These are phyloP conservation scores for Prunella fulvescens DNA, from an alignment of 2,113 vertebrate species.

Conservation along the genomic window DNA sequence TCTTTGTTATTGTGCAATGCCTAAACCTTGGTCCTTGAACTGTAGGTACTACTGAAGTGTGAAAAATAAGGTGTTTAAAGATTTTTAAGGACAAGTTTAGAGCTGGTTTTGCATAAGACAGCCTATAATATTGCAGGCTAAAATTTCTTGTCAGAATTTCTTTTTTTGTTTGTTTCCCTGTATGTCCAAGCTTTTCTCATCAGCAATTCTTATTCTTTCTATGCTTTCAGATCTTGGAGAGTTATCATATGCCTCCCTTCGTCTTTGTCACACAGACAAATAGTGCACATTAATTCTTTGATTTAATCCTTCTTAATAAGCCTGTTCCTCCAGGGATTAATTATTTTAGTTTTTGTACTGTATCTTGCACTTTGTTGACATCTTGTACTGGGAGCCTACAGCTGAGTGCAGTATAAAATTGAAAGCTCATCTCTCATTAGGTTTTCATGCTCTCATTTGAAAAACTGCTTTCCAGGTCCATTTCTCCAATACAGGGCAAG, in stretches of 20 bases:
- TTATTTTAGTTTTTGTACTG: slow-evolving; percentile 61
- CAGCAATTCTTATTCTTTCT: neutral
- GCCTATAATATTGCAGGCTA: neutral
- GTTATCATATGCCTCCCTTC: slow-evolving; percentile 33
- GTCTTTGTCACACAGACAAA: slow-evolving; percentile 47
- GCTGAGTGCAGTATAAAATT: neutral
- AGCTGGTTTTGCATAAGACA: neutral
- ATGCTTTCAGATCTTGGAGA: neutral
- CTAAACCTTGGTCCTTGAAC: neutral
- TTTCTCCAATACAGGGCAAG: neutral
- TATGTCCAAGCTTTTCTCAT: neutral
- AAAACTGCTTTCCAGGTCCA: neutral
- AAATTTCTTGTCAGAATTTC: neutral
- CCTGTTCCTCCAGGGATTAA: slow-evolving; percentile 63
- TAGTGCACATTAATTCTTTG: slow-evolving; percentile 52
- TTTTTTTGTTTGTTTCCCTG: neutral
- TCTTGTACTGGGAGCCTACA: slow-evolving; percentile 39
- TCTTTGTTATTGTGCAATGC: neutral
- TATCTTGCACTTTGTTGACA: slow-evolving; percentile 66
- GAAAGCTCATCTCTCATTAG: slow-evolving; percentile 57
- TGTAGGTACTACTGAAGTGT: neutral
- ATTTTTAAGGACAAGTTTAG: neutral
- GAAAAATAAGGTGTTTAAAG: neutral
- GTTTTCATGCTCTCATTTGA: slow-evolving; percentile 4
- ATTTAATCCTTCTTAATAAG: slow-evolving; percentile 68